Base-by-base conservation (phyloP, 2,888 invertebrate species). In the Chelonus formosanus region DNA sequence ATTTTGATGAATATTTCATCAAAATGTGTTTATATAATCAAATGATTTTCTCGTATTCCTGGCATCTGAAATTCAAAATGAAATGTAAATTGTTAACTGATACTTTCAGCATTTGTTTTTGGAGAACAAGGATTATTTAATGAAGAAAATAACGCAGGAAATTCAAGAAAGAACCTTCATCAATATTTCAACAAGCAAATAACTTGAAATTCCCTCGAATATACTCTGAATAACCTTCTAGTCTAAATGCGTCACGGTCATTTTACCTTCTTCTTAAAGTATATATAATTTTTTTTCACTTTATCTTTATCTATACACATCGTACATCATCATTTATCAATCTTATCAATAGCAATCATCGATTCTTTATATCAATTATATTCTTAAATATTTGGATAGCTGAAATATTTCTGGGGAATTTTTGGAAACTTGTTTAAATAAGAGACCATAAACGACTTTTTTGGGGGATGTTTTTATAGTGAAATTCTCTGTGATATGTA, bases 221-320 rank as follows among this genome's bases (percentile, higher is more conserved):
- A 40, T 40, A 67, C 59, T 32, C 60, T 56, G 56, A 57, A 67
- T 65, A 64, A 61, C 60, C 67, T 67, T 61, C 64, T 67, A 47
- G 53, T 59, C 65, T 65, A 65, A 59, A 65, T 52, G 43, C 53
- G 59, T 64, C 52, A 58, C 45, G 34, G 35, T 55, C 20, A 8
- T 57, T 10, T 20, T 47, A 35, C 10, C 34, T 35, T 47, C 43
- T 31, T 5, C 56, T 63, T 56, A 32, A 31, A 55, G 60, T 66
- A 71, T 52, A 67, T 67, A 69, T 69, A 65, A 70, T 68, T 71
- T 71, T 71, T 20, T 44, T 56, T 56, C 6, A 6, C 5, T 40
- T 40, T 40, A 40, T 6, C 6, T 40, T 40, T 40, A 40, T 40
- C 40, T 40, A 6, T 3, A 40, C 40, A 40, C 40, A 40, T 40